phyloP scores from a whole-genome alignment of 1,140 invertebrate genomes.

The Drosophila suzukii region DNA sequence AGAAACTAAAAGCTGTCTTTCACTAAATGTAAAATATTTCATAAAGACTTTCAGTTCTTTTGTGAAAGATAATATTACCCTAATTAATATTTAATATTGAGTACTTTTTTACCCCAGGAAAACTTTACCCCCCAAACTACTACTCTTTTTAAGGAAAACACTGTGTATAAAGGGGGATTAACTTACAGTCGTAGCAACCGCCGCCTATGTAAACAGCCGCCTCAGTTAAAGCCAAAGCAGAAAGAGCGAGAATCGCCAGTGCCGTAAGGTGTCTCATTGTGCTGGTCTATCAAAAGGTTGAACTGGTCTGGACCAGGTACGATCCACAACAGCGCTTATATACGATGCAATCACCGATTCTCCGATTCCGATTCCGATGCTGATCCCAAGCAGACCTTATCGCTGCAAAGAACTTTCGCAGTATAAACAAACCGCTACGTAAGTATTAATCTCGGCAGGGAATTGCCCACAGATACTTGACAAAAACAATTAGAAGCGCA shows the following conservation, averaged over 20 bases:
- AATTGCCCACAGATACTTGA: constrained; percentile 37
- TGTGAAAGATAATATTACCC: too few species aligned
- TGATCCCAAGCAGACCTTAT: constrained; percentile 23
- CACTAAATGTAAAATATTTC: too few species aligned
- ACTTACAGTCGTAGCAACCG: constrained; percentile 72
- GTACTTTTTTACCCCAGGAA: too few species aligned
- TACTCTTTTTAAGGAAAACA: not conserved
- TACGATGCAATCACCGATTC: constrained; percentile 31
- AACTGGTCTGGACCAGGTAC: constrained; percentile 61
- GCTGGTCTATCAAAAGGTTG: constrained; percentile 23
- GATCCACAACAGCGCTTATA: constrained; percentile 53
- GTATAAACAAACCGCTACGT: constrained; percentile 31
- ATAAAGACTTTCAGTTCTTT: too few species aligned
- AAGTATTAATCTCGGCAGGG: constrained; percentile 36
- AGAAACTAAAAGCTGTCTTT: not conserved
- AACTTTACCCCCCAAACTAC: too few species aligned
- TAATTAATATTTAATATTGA: too few species aligned
- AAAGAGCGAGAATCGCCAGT: constrained; percentile 49
- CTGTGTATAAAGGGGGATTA: not conserved
- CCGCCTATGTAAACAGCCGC: constrained; percentile 71
- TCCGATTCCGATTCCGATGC: constrained; percentile 1
- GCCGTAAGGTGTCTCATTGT: constrained; percentile 49
- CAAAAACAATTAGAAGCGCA: constrained; percentile 33
- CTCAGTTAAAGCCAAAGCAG: constrained; percentile 46
- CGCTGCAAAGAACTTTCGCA: constrained; percentile 26